Conservation (phyloP, 2,888 invertebrate species). For the Ennomos quercinarius region DNA sequence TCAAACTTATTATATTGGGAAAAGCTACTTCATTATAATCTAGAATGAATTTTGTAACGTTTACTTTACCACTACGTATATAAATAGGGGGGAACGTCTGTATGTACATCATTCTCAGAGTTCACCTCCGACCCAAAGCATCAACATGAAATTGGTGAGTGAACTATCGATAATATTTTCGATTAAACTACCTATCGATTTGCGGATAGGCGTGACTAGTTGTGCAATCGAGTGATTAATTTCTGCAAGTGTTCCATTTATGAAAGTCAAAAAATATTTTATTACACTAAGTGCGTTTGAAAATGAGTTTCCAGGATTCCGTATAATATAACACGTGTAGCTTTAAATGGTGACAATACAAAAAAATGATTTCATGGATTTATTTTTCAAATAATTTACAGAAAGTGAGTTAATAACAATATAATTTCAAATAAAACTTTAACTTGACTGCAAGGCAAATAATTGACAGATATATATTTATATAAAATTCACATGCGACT, state of each 20-base stretch:
- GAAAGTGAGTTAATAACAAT: too few species aligned
- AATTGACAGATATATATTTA: too few species aligned
- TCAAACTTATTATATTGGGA: constrained; percentile 64
- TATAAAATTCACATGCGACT: too few species aligned
- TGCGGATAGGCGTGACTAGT: constrained; percentile 27
- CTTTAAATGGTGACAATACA: too few species aligned
- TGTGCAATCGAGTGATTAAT: constrained; percentile 33
- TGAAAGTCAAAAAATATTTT: constrained; percentile 1
- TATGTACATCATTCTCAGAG: constrained; percentile 65
- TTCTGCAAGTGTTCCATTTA: constrained; percentile 29
- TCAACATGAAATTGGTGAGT: constrained; percentile 78
- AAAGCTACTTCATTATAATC: constrained; percentile 69
- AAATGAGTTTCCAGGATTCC: constrained; percentile 8
- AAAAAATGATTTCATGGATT: too few species aligned
- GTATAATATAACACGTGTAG: constrained; percentile 10
- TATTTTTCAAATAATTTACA: too few species aligned
- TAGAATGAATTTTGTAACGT: constrained; percentile 75
- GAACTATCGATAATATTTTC: constrained; percentile 27
- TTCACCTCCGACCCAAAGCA: constrained; percentile 71
- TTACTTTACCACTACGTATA: constrained; percentile 51
- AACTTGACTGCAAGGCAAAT: too few species aligned
- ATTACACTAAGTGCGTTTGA: constrained; percentile 16
- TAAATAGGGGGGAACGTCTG: constrained; percentile 64
- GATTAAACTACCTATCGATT: constrained; percentile 17
- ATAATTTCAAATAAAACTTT: too few species aligned